These are phyloP conservation scores for Heliconius himera DNA, from an alignment of 1,140 invertebrate genomes.

Conservation along the genomic window DNA sequence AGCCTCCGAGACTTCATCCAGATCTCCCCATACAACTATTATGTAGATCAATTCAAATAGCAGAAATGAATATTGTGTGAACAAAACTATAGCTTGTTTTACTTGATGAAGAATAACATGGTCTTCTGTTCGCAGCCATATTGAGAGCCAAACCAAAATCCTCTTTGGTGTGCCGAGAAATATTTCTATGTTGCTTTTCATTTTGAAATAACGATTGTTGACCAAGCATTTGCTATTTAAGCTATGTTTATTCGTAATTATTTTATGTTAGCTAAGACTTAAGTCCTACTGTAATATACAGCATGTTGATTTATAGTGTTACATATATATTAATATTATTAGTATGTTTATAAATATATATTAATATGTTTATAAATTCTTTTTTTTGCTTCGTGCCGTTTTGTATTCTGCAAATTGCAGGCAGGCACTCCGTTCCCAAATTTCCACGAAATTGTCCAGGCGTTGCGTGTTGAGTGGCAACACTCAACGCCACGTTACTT, in stretches of 20 bases:
- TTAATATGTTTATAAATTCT: too few species aligned
- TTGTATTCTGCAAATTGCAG: too few species aligned
- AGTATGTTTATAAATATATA: too few species aligned
- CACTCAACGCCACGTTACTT: too few species aligned
- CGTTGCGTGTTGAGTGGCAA: too few species aligned
- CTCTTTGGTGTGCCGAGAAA: slow-evolving; percentile 53
- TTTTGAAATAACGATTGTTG: background rate
- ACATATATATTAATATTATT: too few species aligned
- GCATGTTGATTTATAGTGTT: too few species aligned
- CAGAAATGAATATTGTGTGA: slow-evolving; percentile 61
- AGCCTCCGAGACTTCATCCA: slow-evolving; percentile 65
- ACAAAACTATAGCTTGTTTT: slow-evolving; percentile 45
- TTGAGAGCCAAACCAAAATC: slow-evolving; percentile 53
- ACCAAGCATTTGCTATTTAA: background rate
- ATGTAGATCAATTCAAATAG: slow-evolving; percentile 68
- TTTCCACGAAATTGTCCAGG: too few species aligned
- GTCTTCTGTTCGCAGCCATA: slow-evolving; percentile 52
- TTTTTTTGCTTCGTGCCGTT: too few species aligned
- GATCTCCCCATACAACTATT: slow-evolving; percentile 59
- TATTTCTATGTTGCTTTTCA: slow-evolving; percentile 35
- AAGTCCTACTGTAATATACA: too few species aligned
- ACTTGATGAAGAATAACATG: slow-evolving; percentile 46
- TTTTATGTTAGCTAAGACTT: background rate
- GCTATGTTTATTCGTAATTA: background rate
- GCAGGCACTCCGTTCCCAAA: too few species aligned